A percentile compares a stretch with the other conserved stretches of the same genome.
These are phyloP conservation scores for Calephelis nemesis DNA, from an alignment of 1,140 invertebrate species.

Conservation along the genomic window DNA sequence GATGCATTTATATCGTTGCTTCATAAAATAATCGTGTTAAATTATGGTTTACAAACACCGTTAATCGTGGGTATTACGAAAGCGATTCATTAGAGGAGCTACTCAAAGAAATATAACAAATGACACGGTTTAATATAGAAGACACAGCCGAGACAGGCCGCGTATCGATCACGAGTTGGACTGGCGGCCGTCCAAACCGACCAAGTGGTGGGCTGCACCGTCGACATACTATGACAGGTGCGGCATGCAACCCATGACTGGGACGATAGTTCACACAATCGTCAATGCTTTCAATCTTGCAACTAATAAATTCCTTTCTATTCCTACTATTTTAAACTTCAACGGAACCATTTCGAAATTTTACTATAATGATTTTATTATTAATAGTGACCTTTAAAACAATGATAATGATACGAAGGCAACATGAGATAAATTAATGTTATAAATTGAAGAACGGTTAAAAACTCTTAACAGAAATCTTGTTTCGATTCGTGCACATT, in stretches of 20 bases:
- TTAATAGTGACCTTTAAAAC: background rate
- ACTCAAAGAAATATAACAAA: slow-evolving; percentile 74
- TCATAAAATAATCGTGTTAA: slow-evolving; percentile 22
- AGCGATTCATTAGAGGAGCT: slow-evolving; percentile 58
- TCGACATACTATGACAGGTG: slow-evolving; percentile 67
- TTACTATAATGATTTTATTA: slow-evolving; percentile 12
- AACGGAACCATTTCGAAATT: slow-evolving; percentile 44
- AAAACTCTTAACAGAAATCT: slow-evolving; percentile 55
- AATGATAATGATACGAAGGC: background rate
- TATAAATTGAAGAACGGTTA: slow-evolving; percentile 37
- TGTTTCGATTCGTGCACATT: slow-evolving; percentile 62
- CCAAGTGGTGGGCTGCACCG: slow-evolving; percentile 67
- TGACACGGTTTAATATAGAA: slow-evolving; percentile 77
- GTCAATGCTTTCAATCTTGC: slow-evolving; percentile 35
- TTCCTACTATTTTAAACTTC: background rate
- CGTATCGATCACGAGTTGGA: slow-evolving; percentile 65
- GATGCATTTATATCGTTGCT: slow-evolving; percentile 25
- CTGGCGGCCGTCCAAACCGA: slow-evolving; percentile 68
- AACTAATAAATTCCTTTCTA: background rate
- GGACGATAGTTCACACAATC: slow-evolving; percentile 46
- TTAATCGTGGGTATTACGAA: slow-evolving; percentile 44
- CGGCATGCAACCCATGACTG: slow-evolving; percentile 69
- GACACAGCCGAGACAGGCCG: slow-evolving; percentile 65
- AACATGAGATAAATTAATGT: slow-evolving; percentile 26
- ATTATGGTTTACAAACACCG: slow-evolving; percentile 35